A percentile compares a stretch with the other conserved stretches of the same genome.
phyloP scores from a whole-genome alignment of 1,140 invertebrate genomes.

The Gryon sp. region DNA sequence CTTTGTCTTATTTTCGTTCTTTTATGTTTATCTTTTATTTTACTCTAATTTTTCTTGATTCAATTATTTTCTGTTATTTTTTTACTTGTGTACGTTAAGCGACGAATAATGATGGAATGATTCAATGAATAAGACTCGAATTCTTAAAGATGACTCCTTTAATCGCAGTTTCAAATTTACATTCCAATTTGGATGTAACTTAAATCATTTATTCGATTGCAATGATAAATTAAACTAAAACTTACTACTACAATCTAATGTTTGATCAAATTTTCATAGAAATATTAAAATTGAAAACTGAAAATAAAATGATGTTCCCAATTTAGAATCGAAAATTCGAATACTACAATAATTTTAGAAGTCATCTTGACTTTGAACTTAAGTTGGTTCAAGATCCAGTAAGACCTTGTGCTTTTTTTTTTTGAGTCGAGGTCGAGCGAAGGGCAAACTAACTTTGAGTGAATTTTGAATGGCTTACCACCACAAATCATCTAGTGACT shows the following conservation, averaged over 20 bases:
- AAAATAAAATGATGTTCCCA: too few relatives aligned
- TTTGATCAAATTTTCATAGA: too few relatives aligned
- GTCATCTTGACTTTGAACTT: constrained; percentile 10
- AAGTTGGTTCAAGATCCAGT: constrained; percentile 1
- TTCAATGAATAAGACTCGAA: constrained; percentile 51
- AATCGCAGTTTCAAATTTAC: neutral
- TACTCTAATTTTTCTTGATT: too few relatives aligned
- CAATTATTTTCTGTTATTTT: constrained; percentile 7
- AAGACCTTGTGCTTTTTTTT: neutral
- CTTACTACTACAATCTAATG: too few relatives aligned
- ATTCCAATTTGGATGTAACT: too few relatives aligned
- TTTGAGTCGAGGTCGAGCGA: constrained; percentile 6
- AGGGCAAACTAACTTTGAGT: constrained; percentile 23
- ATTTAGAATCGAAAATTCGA: too few relatives aligned
- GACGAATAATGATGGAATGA: constrained; percentile 43
- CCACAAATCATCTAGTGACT: constrained; percentile 36
- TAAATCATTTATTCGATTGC: too few relatives aligned
- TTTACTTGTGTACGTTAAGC: neutral
- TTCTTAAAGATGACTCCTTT: neutral
- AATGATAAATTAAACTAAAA: too few relatives aligned
- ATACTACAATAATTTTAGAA: neutral
- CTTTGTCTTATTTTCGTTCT: constrained; percentile 34
- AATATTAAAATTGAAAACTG: too few relatives aligned
- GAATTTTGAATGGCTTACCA: constrained; percentile 50
- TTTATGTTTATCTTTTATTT: constrained; percentile 1